Conservation (phyloP, 2,113 vertebrate genomes). For the Scortum barcoo region DNA sequence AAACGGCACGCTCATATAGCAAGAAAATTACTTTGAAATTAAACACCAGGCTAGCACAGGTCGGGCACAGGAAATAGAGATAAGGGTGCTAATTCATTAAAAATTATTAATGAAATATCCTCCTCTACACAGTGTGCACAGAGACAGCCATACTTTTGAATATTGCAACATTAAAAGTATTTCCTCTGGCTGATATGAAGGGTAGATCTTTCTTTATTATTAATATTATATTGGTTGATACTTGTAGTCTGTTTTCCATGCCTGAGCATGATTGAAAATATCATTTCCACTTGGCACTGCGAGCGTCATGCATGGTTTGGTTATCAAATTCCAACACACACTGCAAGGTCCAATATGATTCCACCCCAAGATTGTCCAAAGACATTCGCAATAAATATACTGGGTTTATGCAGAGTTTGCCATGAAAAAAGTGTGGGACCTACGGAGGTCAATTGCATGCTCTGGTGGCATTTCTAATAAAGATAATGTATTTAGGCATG, state of each 20-base stretch:
- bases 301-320: conserved; percentile 66
- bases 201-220: conserved; percentile 71
- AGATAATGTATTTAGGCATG: conserved; percentile 48
- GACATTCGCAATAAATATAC: conserved; percentile 63
- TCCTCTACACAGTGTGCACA: conserved; percentile 59
- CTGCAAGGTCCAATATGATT: conserved; percentile 63
- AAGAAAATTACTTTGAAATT: conserved; percentile 86
- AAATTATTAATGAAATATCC: conserved; percentile 86
- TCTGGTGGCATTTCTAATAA: conserved; percentile 68
- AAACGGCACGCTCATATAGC: conserved; percentile 76
- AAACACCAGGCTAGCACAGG: conserved; percentile 82
- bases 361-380: conserved; percentile 66
- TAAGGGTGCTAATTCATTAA: conserved; percentile 84
- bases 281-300: conserved; percentile 70
- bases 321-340: conserved; percentile 78
- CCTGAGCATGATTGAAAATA: conserved; percentile 72
- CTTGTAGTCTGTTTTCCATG: conserved; percentile 64
- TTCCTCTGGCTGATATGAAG: conserved; percentile 76
- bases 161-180: conserved; percentile 72
- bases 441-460: conserved; percentile 71
- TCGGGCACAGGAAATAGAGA: conserved; percentile 79
- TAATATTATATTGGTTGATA: conserved; percentile 69
- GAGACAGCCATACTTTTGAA: conserved; percentile 74
- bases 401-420: conserved; percentile 49
- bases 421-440: conserved; percentile 30